phyloP scores from a whole-genome alignment of 2,113 vertebrate species.

The Gymnorhina tibicen region DNA sequence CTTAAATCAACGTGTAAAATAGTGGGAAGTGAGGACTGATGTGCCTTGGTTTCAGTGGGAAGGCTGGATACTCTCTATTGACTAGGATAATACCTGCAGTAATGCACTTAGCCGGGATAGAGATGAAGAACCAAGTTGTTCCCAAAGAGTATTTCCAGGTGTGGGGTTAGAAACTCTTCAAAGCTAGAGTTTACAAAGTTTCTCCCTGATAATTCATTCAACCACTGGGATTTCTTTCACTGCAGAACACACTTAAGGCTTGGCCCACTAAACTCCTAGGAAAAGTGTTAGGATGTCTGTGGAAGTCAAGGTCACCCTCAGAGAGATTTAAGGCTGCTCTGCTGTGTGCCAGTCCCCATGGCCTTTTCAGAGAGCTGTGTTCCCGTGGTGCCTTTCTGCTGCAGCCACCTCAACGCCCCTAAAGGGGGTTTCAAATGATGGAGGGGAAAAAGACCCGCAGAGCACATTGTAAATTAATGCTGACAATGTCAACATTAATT shows the following conservation, averaged over 20 bases:
- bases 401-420: not conserved
- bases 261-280: not conserved
- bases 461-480: slow-evolving; percentile 12
- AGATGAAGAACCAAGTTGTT: not conserved
- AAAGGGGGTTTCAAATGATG: slow-evolving; percentile 14
- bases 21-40: not conserved
- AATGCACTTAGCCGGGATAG: not conserved
- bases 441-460: not conserved
- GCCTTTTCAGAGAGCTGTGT: not conserved
- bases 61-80: not conserved
- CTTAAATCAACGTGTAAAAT: not conserved
- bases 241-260: not conserved
- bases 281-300: not conserved
- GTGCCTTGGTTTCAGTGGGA: not conserved
- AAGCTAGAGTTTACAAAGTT: not conserved
- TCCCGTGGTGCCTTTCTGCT: not conserved
- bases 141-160: not conserved
- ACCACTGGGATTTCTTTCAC: not conserved
- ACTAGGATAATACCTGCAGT: not conserved
- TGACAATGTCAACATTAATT: slow-evolving; percentile 41
- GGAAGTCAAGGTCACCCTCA: not conserved
- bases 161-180: not conserved
- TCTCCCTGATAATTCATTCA: not conserved
- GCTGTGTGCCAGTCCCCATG: not conserved
- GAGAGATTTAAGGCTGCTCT: not conserved